phyloP scores from a whole-genome alignment of 2,888 invertebrate species.

The Papilio protenor region DNA sequence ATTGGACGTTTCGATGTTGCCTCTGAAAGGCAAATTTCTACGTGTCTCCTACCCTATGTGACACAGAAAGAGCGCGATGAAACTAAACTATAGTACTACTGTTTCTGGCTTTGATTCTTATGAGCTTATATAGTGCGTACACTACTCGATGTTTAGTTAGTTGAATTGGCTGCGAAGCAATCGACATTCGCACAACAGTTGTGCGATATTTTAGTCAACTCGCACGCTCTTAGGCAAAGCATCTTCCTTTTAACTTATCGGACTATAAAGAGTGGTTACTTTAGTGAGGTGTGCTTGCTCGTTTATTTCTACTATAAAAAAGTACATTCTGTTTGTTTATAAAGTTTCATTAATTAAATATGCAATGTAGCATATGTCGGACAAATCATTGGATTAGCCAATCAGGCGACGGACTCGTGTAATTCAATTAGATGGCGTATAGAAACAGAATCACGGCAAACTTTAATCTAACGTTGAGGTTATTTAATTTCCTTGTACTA shows the following conservation, averaged over 20 bases:
- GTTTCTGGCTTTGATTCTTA: too few relatives aligned
- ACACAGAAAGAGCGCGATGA: neutral
- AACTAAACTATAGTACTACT: too few relatives aligned
- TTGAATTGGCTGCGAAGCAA: too few relatives aligned
- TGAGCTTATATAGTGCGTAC: too few relatives aligned
- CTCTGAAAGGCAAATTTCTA: neutral
- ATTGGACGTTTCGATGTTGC: too few relatives aligned
- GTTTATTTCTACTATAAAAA: neutral
- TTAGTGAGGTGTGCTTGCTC: too few relatives aligned
- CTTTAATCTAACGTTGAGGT: conserved; percentile 25
- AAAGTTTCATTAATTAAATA: neutral
- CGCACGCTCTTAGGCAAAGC: too few relatives aligned
- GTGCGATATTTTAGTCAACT: too few relatives aligned
- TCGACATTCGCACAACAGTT: too few relatives aligned
- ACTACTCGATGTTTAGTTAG: too few relatives aligned
- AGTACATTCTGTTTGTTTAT: neutral
- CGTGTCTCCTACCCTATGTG: neutral
- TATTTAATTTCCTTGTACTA: neutral
- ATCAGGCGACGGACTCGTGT: conserved; percentile 23
- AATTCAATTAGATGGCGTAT: conserved; percentile 29
- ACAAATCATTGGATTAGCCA: conserved; percentile 32
- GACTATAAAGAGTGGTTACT: too few relatives aligned
- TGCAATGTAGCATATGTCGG: neutral
- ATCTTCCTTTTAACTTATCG: too few relatives aligned
- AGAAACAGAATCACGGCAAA: conserved; percentile 34